A percentile compares a stretch with the other conserved stretches of the same genome.
Evolutionary conservation across 2,888 invertebrate genomes (phyloP).

Genomic region (Hymenopus coronatus): DNA sequence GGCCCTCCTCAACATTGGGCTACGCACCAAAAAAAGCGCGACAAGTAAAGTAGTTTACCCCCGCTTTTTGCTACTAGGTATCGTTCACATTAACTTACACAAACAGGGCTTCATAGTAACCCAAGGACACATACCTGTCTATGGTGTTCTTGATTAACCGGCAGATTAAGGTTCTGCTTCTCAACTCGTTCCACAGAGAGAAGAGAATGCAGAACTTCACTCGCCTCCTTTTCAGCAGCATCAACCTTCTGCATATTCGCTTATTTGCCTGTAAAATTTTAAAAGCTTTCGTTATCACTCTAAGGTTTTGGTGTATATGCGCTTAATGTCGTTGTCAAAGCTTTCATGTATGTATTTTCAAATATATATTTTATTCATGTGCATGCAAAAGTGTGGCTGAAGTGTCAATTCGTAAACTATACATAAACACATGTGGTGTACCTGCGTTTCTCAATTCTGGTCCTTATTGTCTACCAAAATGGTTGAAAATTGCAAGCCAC

Average conservation of each 20-base stretch:
- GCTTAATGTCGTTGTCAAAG: too few relatives aligned
- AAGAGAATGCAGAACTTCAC: conserved; percentile 65
- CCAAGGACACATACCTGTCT: conserved; percentile 7
- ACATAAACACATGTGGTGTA: background rate
- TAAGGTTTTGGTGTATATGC: too few relatives aligned
- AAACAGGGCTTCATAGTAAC: too few relatives aligned
- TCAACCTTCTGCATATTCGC: conserved; percentile 61
- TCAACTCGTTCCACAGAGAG: conserved; percentile 65
- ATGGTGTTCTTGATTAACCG: conserved; percentile 1
- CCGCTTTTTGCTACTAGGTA: too few relatives aligned
- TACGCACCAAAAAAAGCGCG: too few relatives aligned
- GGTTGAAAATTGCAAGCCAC: conserved; percentile 33
- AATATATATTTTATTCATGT: too few relatives aligned
- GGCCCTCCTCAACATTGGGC: too few relatives aligned
- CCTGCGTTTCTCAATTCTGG: conserved; percentile 24
- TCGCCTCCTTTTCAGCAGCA: conserved; percentile 68
- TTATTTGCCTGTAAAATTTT: background rate
- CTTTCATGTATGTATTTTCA: too few relatives aligned
- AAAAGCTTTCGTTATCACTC: background rate
- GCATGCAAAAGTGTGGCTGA: too few relatives aligned
- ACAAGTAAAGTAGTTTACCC: too few relatives aligned
- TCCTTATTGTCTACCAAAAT: conserved; percentile 31
- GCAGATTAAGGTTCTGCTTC: conserved; percentile 41
- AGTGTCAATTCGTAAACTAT: background rate
- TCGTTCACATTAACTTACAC: too few relatives aligned